phyloP scores from a whole-genome alignment of 2,888 invertebrate genomes.

The Noctua janthe region DNA sequence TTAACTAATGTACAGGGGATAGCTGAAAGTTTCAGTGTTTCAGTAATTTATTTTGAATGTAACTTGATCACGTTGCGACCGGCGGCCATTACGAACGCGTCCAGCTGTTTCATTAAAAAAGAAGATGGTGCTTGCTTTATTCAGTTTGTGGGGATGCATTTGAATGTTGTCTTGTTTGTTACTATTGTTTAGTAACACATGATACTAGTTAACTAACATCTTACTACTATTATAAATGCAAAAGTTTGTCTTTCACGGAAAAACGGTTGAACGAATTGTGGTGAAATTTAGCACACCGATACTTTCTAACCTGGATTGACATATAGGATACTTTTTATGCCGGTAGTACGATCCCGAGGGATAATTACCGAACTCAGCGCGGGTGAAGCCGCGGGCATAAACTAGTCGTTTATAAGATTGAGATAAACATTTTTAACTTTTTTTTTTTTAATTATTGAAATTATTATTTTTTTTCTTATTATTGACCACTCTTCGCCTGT shows the following conservation, averaged over 20 bases:
- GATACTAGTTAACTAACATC: neutral
- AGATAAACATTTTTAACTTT: neutral
- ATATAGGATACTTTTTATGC: no score
- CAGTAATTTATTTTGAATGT: conserved; percentile 65
- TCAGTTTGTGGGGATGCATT: conserved; percentile 12
- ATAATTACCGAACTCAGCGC: no score
- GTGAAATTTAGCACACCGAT: no score
- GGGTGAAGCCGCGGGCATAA: no score
- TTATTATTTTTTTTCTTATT: no score
- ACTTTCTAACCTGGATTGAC: no score
- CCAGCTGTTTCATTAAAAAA: conserved; percentile 57
- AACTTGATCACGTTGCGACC: conserved; percentile 66
- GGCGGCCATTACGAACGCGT: conserved; percentile 20
- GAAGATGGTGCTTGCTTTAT: conserved; percentile 26
- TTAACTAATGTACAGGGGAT: conserved; percentile 30
- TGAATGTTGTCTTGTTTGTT: neutral
- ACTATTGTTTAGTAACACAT: neutral
- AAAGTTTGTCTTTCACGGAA: no score
- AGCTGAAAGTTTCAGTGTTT: conserved; percentile 54
- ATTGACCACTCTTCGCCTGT: no score
- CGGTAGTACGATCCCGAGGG: no score
- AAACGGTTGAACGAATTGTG: no score
- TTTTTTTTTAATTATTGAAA: neutral
- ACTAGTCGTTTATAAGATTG: neutral
- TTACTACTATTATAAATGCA: no score